These are phyloP conservation scores for Drosophila busckii DNA, from an alignment of 1,140 invertebrate species.

Conservation along the genomic window DNA sequence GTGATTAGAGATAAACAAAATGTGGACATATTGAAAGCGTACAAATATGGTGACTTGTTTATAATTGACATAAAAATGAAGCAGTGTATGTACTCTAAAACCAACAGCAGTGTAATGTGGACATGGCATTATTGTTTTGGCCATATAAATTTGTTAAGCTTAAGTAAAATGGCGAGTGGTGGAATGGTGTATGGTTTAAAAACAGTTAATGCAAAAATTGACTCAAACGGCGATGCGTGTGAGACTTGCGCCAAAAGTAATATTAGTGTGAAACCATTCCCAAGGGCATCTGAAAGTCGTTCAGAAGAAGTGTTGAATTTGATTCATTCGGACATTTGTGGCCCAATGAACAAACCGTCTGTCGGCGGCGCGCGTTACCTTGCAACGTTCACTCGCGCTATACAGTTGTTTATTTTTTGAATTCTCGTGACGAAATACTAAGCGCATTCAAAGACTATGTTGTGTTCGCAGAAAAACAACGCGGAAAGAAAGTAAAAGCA, in stretches of 20 bases:
- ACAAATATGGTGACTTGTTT: too few species aligned
- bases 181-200: not conserved
- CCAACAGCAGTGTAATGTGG: not conserved
- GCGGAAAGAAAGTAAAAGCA: not conserved
- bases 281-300: not conserved
- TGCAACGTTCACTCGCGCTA: not conserved
- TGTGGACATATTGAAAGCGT: too few species aligned
- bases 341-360: too few species aligned
- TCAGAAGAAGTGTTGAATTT: not conserved
- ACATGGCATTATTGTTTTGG: constrained; percentile 1
- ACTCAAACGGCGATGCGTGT: not conserved
- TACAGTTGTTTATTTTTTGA: not conserved
- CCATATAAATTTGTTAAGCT: not conserved
- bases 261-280: not conserved
- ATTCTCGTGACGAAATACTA: not conserved
- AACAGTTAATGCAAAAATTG: not conserved
- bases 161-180: not conserved
- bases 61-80: not conserved
- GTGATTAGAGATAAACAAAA: too few species aligned
- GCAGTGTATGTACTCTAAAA: constrained; percentile 1
- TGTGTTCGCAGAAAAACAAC: too few species aligned
- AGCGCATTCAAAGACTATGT: too few species aligned
- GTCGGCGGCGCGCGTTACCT: too few species aligned
- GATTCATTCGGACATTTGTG: too few species aligned
- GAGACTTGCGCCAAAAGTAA: constrained; percentile 2